Percentiles rank a stretch among this genome's conserved stretches.
phyloP scores from a whole-genome alignment of 2,113 vertebrate species.

The Plotosus lineatus region DNA sequence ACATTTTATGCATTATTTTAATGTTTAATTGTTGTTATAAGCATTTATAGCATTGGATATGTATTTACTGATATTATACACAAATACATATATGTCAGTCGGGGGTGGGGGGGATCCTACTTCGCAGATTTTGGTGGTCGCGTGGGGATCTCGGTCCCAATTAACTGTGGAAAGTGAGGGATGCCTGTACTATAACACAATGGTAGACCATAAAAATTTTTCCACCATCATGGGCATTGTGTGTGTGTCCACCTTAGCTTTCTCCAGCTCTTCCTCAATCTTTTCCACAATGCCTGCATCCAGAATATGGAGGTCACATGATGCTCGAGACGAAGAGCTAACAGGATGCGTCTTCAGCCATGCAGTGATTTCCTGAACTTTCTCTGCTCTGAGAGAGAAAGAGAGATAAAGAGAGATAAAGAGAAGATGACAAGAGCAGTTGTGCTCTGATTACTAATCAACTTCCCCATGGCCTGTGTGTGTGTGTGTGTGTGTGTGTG shows the following conservation, averaged over 20 bases:
- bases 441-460: not conserved
- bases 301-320: conserved; percentile 87
- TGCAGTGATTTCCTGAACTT: conserved; percentile 83
- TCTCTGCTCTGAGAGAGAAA: conserved; percentile 70
- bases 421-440: not conserved
- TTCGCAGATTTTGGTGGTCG: too few relatives aligned
- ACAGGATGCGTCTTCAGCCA: conserved; percentile 87
- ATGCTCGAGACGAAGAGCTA: conserved; percentile 79
- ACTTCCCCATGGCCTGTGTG: not conserved
- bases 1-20: too few relatives aligned
- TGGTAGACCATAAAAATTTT: too few relatives aligned
- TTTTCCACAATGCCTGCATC: conserved; percentile 83
- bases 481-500: not conserved
- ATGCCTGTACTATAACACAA: too few relatives aligned
- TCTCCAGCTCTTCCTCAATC: conserved; percentile 86
- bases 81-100: too few relatives aligned
- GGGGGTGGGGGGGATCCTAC: too few relatives aligned
- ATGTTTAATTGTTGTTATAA: too few relatives aligned
- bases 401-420: not conserved
- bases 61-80: too few relatives aligned
- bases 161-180: too few relatives aligned
- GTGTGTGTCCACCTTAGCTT: conserved; percentile 74
- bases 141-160: too few relatives aligned
- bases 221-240: too few relatives aligned
- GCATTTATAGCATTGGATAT: too few relatives aligned